phyloP scores from a whole-genome alignment of 2,888 invertebrate species.

The Plusia festucae region DNA sequence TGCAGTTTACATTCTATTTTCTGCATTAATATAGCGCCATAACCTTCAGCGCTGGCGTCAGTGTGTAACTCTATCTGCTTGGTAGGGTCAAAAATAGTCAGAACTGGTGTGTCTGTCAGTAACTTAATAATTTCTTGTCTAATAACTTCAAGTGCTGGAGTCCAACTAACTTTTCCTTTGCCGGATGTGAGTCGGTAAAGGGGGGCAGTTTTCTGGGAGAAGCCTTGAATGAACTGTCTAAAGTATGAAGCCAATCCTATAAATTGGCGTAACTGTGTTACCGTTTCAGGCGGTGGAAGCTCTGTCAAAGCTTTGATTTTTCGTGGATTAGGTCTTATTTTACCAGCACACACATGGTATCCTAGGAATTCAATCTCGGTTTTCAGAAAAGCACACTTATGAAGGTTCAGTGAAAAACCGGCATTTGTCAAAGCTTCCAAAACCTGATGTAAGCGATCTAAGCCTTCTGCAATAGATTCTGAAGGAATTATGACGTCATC shows the following conservation, averaged over 20 bases:
- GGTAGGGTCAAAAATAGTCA: background rate
- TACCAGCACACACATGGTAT: slow-evolving; percentile 30
- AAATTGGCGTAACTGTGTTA: too few species aligned
- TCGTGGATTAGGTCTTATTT: slow-evolving; percentile 42
- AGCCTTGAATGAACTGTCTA: too few species aligned
- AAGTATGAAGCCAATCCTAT: too few species aligned
- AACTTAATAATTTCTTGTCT: background rate
- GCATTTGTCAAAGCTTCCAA: slow-evolving; percentile 27
- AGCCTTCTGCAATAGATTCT: slow-evolving; percentile 17
- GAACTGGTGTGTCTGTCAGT: background rate
- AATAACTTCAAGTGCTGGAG: slow-evolving; percentile 20
- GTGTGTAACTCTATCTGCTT: background rate
- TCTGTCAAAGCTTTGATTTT: slow-evolving; percentile 41
- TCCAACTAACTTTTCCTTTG: slow-evolving; percentile 29
- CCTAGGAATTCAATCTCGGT: slow-evolving; percentile 41
- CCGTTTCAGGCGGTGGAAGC: slow-evolving; percentile 31
- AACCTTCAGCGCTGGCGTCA: slow-evolving; percentile 2
- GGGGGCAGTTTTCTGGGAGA: too few species aligned
- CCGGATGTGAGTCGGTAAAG: too few species aligned
- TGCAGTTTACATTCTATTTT: background rate
- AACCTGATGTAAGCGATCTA: slow-evolving; percentile 17
- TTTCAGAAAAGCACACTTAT: slow-evolving; percentile 46
- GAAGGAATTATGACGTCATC: slow-evolving; percentile 16
- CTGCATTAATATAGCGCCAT: slow-evolving; percentile 23
- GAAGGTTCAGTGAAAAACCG: slow-evolving; percentile 43